phyloP scores from a whole-genome alignment of 2,113 vertebrate species.

The Cryptotis parvus region DNA sequence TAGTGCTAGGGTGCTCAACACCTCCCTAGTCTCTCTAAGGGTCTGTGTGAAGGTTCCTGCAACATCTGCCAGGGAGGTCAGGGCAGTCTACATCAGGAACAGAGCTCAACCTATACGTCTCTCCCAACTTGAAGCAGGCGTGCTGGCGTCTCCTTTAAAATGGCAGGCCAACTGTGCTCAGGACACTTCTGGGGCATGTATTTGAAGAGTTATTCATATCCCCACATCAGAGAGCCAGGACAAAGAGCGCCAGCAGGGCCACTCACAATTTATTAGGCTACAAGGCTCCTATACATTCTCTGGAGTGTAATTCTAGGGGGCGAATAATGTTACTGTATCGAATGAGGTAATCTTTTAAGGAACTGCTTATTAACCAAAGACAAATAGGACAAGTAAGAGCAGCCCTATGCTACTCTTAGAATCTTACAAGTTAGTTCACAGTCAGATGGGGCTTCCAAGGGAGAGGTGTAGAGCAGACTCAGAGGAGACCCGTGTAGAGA shows the following conservation, averaged over 20 bases:
- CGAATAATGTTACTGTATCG: not conserved
- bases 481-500: not conserved
- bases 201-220: not conserved
- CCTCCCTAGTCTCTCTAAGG: not conserved
- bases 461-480: not conserved
- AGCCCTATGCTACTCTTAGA: not conserved
- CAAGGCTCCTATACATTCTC: not conserved
- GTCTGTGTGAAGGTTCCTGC: not conserved
- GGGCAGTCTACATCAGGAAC: not conserved
- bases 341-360: not conserved
- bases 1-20: not conserved
- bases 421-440: not conserved
- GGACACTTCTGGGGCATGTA: not conserved
- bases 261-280: not conserved
- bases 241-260: not conserved
- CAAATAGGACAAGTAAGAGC: not conserved
- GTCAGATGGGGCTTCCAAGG: not conserved
- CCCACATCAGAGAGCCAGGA: not conserved
- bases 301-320: not conserved
- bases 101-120: not conserved
- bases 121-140: not conserved
- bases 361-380: not conserved
- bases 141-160: constrained; percentile 33
- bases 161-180: not conserved
- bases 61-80: not conserved